Evolutionary conservation across 2,797 vertebrate species (phyloP).

Genomic region (Silurus aristotelis): DNA sequence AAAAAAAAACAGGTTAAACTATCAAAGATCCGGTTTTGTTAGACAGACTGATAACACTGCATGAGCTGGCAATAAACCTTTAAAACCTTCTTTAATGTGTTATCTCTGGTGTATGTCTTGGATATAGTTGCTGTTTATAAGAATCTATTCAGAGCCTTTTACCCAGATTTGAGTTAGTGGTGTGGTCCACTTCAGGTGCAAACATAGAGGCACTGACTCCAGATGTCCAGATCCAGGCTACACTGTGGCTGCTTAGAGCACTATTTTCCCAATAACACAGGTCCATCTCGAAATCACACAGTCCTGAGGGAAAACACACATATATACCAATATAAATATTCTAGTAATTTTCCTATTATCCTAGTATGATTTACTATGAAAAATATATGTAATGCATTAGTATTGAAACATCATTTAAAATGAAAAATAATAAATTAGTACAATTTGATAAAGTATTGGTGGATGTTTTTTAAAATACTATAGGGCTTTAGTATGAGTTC

Average conservation of each 20-base stretch:
- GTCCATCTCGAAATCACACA: constrained; percentile 82
- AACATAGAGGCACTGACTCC: constrained; percentile 33
- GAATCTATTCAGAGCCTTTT: constrained; percentile 7
- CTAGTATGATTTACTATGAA: too few species aligned
- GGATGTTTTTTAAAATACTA: neutral
- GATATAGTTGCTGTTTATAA: neutral
- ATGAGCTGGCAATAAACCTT: neutral
- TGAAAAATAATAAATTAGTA: neutral
- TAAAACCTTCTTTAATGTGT: neutral
- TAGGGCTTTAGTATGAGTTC: constrained; percentile 11
- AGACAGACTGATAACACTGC: neutral
- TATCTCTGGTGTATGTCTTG: neutral
- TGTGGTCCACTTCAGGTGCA: constrained; percentile 64
- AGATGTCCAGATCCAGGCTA: constrained; percentile 76
- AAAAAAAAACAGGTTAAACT: constrained; percentile 14
- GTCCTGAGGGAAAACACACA: constrained; percentile 62
- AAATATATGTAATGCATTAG: neutral
- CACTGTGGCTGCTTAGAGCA: constrained; percentile 50
- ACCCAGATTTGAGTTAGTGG: constrained; percentile 72
- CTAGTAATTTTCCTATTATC: neutral
- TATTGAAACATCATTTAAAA: neutral
- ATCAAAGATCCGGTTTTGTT: neutral
- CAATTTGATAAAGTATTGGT: neutral
- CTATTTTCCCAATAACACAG: constrained; percentile 74
- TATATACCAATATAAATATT: neutral